Percentiles rank a stretch among this genome's conserved stretches.
These are phyloP conservation scores for human (Homo sapiens) DNA, from an alignment of 2,113 vertebrate species.

Conservation along the genomic window GRCh38 chr9:91065001-91065500, in stretches of 20 bases:
- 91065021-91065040: too few relatives aligned
- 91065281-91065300: not conserved
- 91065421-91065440: not conserved
- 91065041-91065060: not conserved
- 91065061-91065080: not conserved
- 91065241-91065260: not conserved
- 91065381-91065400: not conserved
- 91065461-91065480: not conserved
- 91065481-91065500: accelerated
- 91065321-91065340: not conserved
- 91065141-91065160: accelerated
- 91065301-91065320: not conserved
- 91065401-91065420: accelerated
- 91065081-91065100: not conserved
- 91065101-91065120: not conserved
- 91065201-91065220: not conserved
- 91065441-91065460: not conserved
- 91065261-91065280: not conserved
- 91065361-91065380: not conserved
- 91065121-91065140: not conserved
- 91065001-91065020: accelerated
- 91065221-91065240: not conserved
- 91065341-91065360: not conserved
- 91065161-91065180: not conserved
- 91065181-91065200: not conserved